Evolutionary conservation across 2,113 vertebrate species (phyloP), one percentile per base, ranked within the genome.

Genomic region (Galbula dea): DNA sequence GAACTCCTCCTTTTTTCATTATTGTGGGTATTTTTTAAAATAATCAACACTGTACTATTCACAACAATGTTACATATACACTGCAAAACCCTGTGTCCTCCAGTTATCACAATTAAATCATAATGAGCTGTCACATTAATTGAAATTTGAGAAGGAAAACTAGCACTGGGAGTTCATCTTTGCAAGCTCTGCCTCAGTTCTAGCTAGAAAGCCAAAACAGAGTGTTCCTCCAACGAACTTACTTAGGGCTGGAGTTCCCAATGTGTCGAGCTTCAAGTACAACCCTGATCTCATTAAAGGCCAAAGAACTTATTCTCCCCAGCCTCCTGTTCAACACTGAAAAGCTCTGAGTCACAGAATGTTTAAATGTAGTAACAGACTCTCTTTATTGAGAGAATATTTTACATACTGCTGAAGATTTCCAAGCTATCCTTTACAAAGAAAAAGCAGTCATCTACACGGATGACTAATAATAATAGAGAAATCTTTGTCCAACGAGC

Each of bases 401-500:
- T 92, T 96, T 59, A 93, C 96, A 95, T 85, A 57, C 12, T 51
- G 83, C 30, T 69, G 21, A 51, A 46, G 34, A 68, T 54, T 88
- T 80, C 37, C 45, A 97, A 95, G 88, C 2, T 24, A 39, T 78
- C 82, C 80, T 78, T 77, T 59, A 76, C 48, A 41, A 81, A 88
- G n/a, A 57, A 82, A 69, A 83, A 78, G 55, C 73, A 52, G 51
- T 34, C 61, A 36, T 17, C 78, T 67, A 76, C 4, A 34, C 7
- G 32, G 86, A 57, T 92, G 93, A 94, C 88, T 85, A 95, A 94
- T 41, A 93, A 48, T 75, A 59, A 82, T 46, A 76, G 49, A 83
- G 88, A 93, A 84, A 26, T 19, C 36, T 65, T 86, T 84, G 91
- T 67, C 94, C 88, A 83, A 94, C 95, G 86, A 62, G 16, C 8